Percentiles rank a stretch among this genome's conserved stretches.
Evolutionary conservation across 2,888 invertebrate genomes (phyloP).

Genomic region (Villa cingulata): DNA sequence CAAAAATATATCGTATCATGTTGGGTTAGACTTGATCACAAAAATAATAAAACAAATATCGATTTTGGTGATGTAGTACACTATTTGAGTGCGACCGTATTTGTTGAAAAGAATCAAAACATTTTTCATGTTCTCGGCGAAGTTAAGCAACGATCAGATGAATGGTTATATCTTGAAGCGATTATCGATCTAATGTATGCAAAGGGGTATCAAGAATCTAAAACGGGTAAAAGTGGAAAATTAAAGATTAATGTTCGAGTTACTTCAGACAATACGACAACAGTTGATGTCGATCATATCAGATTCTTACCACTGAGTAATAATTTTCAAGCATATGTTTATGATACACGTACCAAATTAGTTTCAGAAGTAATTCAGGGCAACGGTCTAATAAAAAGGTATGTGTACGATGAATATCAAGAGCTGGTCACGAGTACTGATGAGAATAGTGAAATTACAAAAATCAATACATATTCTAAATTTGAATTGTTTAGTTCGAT

Average conservation of each 20-base stretch:
- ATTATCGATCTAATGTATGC: background rate
- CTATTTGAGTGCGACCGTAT: no score
- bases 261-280: background rate
- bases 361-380: background rate
- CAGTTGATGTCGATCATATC: background rate
- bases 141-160: conserved; percentile 2
- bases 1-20: conserved; percentile 5
- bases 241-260: conserved; percentile 4
- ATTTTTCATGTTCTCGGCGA: background rate
- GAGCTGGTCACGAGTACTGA: background rate
- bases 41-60: background rate
- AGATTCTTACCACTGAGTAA: background rate
- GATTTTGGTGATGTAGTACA: no score
- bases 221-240: background rate
- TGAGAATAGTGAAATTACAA: background rate
- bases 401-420: background rate
- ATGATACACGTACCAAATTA: background rate
- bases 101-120: no score
- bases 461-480: background rate
- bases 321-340: background rate
- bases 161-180: conserved; percentile 8
- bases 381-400: background rate
- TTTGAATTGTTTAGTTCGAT: background rate
- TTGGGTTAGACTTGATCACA: conserved; percentile 3
- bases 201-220: background rate